Conservation (phyloP, 30 jellyfish, hydroid and myxozoan genomes). For the Pelagia noctiluca region DNA sequence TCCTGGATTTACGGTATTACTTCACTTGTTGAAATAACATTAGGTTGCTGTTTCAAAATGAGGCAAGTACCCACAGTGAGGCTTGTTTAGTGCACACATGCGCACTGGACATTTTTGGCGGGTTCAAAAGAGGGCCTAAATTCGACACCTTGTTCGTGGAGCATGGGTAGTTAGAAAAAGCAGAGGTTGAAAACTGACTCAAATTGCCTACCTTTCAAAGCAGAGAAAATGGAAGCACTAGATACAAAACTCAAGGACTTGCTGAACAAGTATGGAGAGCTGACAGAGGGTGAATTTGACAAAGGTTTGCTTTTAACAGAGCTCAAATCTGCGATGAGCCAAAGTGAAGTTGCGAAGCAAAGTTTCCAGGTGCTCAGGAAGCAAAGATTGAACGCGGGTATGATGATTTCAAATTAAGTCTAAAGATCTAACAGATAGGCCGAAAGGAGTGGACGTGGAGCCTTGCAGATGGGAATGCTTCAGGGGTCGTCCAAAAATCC, state of each 20-base stretch:
- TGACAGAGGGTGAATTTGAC: not conserved
- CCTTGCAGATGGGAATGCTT: not conserved
- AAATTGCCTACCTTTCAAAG: no score
- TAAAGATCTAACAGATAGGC: not conserved
- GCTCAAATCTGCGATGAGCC: slow-evolving; percentile 21
- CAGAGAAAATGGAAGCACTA: slow-evolving; percentile 36
- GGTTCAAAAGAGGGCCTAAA: no score
- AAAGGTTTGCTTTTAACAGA: slow-evolving; percentile 6
- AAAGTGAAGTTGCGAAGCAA: slow-evolving; percentile 43
- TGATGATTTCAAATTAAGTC: not conserved
- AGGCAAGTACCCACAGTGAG: no score
- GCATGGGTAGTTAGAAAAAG: no score
- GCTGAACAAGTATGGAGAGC: slow-evolving; percentile 28
- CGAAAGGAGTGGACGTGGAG: not conserved
- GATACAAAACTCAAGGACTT: slow-evolving; percentile 12
- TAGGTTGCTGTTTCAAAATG: no score
- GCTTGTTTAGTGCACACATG: no score
- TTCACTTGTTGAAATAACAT: no score
- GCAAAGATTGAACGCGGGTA: slow-evolving; percentile 91
- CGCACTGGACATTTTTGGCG: not conserved
- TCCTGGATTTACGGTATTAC: no score
- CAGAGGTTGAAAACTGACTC: no score
- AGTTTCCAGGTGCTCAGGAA: slow-evolving; percentile 52
- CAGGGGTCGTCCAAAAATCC: not conserved
- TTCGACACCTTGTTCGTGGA: no score